Evolutionary conservation across 2,888 invertebrate species (phyloP).

Genomic region (Tortrix viridana): DNA sequence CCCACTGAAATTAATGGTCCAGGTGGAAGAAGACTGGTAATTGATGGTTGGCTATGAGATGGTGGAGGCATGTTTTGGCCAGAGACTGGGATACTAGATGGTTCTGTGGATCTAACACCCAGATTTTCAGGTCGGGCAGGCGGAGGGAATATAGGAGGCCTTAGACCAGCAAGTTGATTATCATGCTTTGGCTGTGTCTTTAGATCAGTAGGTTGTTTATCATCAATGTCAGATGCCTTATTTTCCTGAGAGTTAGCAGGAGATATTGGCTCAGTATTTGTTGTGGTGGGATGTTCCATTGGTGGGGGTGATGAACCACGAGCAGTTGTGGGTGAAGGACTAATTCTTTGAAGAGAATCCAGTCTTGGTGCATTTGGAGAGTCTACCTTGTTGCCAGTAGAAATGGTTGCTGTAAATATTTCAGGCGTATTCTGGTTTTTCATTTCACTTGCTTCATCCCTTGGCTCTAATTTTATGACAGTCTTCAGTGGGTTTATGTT

Average conservation of each 20-base stretch:
- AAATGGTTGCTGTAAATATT: conserved; percentile 79
- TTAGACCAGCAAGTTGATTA: conserved; percentile 55
- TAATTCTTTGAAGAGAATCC: conserved; percentile 74
- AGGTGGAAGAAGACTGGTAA: conserved; percentile 83
- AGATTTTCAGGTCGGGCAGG: conserved; percentile 73
- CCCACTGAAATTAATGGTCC: conserved; percentile 86
- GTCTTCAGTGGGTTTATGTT: conserved; percentile 78
- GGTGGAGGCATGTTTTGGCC: conserved; percentile 76
- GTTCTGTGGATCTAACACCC: conserved; percentile 68
- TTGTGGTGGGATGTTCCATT: conserved; percentile 70
- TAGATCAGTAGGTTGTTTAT: conserved; percentile 76
- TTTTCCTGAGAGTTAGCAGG: conserved; percentile 75
- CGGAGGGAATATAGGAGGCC: conserved; percentile 68
- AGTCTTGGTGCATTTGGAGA: conserved; percentile 72
- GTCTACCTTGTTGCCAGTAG: conserved; percentile 72
- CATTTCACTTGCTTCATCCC: conserved; percentile 76
- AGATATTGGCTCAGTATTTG: conserved; percentile 75
- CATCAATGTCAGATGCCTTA: conserved; percentile 74
- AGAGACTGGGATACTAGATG: conserved; percentile 63
- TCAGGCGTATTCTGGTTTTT: conserved; percentile 78
- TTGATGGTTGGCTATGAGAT: conserved; percentile 80
- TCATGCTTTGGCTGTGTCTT: conserved; percentile 76
- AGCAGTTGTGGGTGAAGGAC: conserved; percentile 74
- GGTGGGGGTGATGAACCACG: conserved; percentile 72
- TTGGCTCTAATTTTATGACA: conserved; percentile 79